Evolutionary conservation across 2,113 vertebrate species (phyloP), one percentile per base, ranked within the genome.

Genomic region (Dolichallabes microphthalmus): DNA sequence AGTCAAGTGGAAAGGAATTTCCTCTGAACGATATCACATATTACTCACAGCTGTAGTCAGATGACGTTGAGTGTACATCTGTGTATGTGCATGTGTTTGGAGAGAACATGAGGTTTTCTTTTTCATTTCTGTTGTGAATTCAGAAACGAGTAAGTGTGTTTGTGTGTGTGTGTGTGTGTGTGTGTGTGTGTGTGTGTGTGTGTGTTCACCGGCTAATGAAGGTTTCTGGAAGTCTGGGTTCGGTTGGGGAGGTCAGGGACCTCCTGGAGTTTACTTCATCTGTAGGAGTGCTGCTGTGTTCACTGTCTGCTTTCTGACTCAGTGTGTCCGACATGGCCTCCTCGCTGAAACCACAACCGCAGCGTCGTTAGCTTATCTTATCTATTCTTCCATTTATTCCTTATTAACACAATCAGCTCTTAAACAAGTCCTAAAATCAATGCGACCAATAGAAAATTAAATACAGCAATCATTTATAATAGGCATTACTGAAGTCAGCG

Each of bases 271-370:
- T 89, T 20, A 89, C 83, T 83, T 89, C 88, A 61, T 89, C 88
- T 39, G 88, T 83, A 20, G 88, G 88, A 39, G 86, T 89, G 80
- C 83, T 87, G 86, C 88, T 89, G 80, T 53, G 93, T 86, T 97
- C 96, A 11, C 96, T 96, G 94, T 98, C 97, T 0, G 96, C 95
- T 90, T 97, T 99, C 89, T 97, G 97, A 90, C 97, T 99, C 91
- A 97, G 91, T 0, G 96, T 95, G 83, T 99, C 98, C 0, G 97
- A 98, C 94, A 97, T 96, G 8, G 94, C 93, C 89, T 99, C 97
- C 68, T 96, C 96, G 95, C 97, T 99, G 90, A 89, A 90, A 88
- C 79, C 82, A 86, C 30, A 78, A 85, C 84, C 53, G 64, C 4
- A 8, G 17, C 35, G 11, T 22, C 35, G 60, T 75, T n/a, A 90